Evolutionary conservation across 2,888 invertebrate genomes (phyloP).

Genomic region (Calephelis perditalis): DNA sequence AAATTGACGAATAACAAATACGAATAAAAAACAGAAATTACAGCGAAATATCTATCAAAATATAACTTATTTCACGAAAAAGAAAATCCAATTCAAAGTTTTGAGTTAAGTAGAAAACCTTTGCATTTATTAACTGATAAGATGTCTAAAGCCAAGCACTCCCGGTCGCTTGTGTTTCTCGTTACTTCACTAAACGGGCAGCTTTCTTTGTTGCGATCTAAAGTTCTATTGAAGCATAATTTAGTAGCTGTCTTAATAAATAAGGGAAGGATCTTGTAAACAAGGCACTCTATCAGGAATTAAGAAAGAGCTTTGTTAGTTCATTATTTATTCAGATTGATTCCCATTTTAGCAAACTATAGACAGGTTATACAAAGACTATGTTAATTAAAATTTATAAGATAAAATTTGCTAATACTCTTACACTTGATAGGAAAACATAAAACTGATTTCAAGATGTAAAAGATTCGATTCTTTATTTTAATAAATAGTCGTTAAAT

Average conservation of each 20-base stretch:
- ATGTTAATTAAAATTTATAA: no score
- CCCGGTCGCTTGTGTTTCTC: not conserved
- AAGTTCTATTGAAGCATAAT: constrained; percentile 1
- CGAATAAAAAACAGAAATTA: no score
- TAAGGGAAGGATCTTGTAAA: constrained; percentile 3
- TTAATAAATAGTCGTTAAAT: no score
- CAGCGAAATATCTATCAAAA: no score
- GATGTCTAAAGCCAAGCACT: not conserved
- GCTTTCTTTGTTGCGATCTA: constrained; percentile 9
- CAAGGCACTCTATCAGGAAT: constrained; percentile 4
- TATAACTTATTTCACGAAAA: no score
- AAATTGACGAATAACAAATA: no score
- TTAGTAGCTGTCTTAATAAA: constrained; percentile 9
- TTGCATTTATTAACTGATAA: constrained; percentile 9
- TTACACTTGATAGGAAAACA: no score
- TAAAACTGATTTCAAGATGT: no score
- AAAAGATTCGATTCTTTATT: no score
- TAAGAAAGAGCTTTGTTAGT: not conserved
- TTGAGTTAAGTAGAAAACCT: constrained; percentile 3
- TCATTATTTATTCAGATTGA: not conserved
- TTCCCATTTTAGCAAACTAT: not conserved
- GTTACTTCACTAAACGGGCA: not conserved
- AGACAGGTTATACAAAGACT: not conserved
- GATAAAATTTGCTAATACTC: no score
- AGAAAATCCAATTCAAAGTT: constrained; percentile 1